Base-by-base conservation (phyloP, 1,140 invertebrate genomes). In the Neodiprion pinetum region DNA sequence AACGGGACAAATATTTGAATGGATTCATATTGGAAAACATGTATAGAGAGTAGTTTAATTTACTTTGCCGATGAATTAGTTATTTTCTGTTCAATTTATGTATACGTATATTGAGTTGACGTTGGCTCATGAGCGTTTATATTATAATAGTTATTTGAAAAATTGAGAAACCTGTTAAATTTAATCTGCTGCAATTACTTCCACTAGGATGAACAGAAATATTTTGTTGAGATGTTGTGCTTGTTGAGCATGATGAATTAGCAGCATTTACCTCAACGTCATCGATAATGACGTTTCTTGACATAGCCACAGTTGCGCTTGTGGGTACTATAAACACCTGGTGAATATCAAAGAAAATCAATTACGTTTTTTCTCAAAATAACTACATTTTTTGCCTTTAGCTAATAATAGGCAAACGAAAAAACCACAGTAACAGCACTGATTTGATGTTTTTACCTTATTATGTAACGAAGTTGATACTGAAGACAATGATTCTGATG, bases 311-410 rank as follows among this genome's bases (percentile, higher is more conserved):
- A 12, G 21, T 8, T 53, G 80, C 78, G 78, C 74, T 76, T 12
- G 77, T 73, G 47, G 82, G 77, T 50, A 80, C 23, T 65, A 81
- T 72, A 70, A 81, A 10, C 72, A 82, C 77, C 82, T 83, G 14
- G 0, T 71, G 48, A 72, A 68, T 21, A 61, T 61, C 9, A 61
- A 61, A 17, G 7, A 14, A 9, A 61, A 61, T 61, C 3, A 11
- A 5, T 61, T 61, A 11, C 7, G 0, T 53, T 9, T 14, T 53
- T 53, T 48, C 71, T 61, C n/a, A 48, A 61, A 48, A 65, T 48
- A 66, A 1, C 61, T 14, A 65, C 1, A 69, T 72, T 68, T 72
- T 69, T 2, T 8, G 3, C 71, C n/a, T 17, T 11, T 70, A 53
- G 47, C 12, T 70, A n/a, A 49, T 71, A 23, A 73, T 70, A 21